Percentiles rank a stretch among this genome's conserved stretches.
Evolutionary conservation across 1,140 invertebrate species (phyloP).

Genomic region (Hyles euphorbiae): DNA sequence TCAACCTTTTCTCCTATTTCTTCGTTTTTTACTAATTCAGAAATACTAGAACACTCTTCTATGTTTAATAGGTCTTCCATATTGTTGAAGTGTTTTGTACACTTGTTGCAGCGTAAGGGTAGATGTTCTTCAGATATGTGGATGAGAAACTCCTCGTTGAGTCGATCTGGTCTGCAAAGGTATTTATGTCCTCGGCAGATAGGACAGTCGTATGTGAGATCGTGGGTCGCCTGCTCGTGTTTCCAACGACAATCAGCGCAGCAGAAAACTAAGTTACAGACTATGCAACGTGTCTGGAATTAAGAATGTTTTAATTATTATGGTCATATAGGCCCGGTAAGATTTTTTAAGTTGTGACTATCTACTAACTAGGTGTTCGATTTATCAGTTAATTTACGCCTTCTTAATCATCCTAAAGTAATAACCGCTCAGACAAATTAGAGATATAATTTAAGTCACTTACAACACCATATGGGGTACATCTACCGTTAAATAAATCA

Average conservation of each 20-base stretch:
- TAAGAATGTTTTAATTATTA: neutral
- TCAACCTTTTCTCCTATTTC: slow-evolving; percentile 30
- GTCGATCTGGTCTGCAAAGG: slow-evolving; percentile 42
- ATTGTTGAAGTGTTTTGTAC: slow-evolving; percentile 48
- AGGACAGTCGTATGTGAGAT: slow-evolving; percentile 58
- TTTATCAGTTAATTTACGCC: too few relatives aligned
- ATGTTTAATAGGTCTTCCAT: slow-evolving; percentile 61
- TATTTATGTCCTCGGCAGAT: slow-evolving; percentile 55
- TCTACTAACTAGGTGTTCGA: too few relatives aligned
- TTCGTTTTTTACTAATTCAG: slow-evolving; percentile 46
- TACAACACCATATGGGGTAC: too few relatives aligned
- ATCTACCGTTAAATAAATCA: too few relatives aligned
- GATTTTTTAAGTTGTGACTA: too few relatives aligned
- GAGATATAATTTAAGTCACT: too few relatives aligned
- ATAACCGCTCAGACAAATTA: too few relatives aligned
- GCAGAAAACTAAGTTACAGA: slow-evolving; percentile 66
- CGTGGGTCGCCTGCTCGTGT: slow-evolving; percentile 56
- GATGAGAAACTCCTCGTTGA: slow-evolving; percentile 49
- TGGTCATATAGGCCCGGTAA: too few relatives aligned
- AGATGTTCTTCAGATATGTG: slow-evolving; percentile 57
- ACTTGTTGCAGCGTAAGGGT: slow-evolving; percentile 62
- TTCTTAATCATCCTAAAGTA: too few relatives aligned
- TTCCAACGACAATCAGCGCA: slow-evolving; percentile 60
- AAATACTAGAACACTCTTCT: slow-evolving; percentile 54
- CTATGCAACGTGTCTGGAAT: slow-evolving; percentile 58